Evolutionary conservation across 2,888 invertebrate genomes (phyloP).

Genomic region (Chrysolina haemoptera): DNA sequence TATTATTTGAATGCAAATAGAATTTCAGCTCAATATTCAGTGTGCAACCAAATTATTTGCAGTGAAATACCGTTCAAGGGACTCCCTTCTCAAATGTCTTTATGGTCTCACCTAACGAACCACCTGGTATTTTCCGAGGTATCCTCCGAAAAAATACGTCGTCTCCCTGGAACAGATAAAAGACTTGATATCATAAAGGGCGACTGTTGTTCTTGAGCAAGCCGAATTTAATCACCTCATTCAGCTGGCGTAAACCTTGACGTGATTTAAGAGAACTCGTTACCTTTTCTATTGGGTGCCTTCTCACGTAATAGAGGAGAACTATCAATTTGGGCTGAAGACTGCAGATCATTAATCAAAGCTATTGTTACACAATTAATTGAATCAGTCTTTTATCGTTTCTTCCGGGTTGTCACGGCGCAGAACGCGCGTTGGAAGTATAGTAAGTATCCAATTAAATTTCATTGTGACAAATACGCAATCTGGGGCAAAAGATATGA

Average conservation of each 20-base stretch:
- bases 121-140: background rate
- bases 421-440: background rate
- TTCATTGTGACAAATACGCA: background rate
- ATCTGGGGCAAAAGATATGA: no score
- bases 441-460: background rate
- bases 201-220: slow-evolving; percentile 14
- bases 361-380: slow-evolving; percentile 53
- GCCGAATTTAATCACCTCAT: slow-evolving; percentile 9
- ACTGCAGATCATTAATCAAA: slow-evolving; percentile 54
- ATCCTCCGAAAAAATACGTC: background rate
- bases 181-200: slow-evolving; percentile 1
- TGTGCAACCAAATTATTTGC: no score
- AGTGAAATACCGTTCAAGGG: no score
- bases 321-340: slow-evolving; percentile 53
- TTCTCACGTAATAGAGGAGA: slow-evolving; percentile 47
- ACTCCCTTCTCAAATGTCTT: no score
- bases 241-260: slow-evolving; percentile 2
- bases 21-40: no score
- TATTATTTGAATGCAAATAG: no score
- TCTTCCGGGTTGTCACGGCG: background rate
- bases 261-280: slow-evolving; percentile 51
- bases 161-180: background rate
- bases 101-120: no score
- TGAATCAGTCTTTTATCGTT: slow-evolving; percentile 45
- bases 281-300: slow-evolving; percentile 41